Evolutionary conservation across 2,113 vertebrate species (phyloP).

Genomic region (Acanthochromis polyacanthus): DNA sequence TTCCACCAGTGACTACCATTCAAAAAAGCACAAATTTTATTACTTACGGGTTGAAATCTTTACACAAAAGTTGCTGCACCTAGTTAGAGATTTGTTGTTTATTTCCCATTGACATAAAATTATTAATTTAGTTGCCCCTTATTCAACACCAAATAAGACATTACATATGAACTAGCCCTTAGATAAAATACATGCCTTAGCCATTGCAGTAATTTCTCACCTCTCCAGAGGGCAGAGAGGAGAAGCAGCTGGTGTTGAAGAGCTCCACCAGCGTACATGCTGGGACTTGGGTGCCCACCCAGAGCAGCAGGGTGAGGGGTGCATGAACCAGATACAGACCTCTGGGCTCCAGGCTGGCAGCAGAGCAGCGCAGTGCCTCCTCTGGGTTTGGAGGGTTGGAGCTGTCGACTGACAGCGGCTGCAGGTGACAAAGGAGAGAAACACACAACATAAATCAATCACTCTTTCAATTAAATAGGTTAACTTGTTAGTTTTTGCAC

Average conservation of each 20-base stretch:
- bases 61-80: not conserved
- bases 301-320: slow-evolving; percentile 81
- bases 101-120: not conserved
- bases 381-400: not conserved
- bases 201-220: slow-evolving; percentile 55
- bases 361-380: slow-evolving; percentile 74
- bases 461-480: too few species aligned
- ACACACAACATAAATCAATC: not conserved
- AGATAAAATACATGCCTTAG: too few species aligned
- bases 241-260: slow-evolving; percentile 81
- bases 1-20: too few species aligned
- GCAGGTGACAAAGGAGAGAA: slow-evolving; percentile 12
- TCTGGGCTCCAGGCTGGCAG: slow-evolving; percentile 72
- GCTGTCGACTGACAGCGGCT: slow-evolving; percentile 49
- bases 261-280: slow-evolving; percentile 71
- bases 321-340: slow-evolving; percentile 79
- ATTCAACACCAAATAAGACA: too few species aligned
- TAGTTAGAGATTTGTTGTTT: too few species aligned
- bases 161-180: too few species aligned
- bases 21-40: not conserved
- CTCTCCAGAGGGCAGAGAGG: slow-evolving; percentile 82
- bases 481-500: too few species aligned
- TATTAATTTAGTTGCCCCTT: not conserved
- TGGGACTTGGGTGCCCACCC: slow-evolving; percentile 80
- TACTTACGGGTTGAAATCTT: not conserved